Evolutionary conservation across 2,113 vertebrate genomes (phyloP).

Genomic region (Poecile atricapillus): DNA sequence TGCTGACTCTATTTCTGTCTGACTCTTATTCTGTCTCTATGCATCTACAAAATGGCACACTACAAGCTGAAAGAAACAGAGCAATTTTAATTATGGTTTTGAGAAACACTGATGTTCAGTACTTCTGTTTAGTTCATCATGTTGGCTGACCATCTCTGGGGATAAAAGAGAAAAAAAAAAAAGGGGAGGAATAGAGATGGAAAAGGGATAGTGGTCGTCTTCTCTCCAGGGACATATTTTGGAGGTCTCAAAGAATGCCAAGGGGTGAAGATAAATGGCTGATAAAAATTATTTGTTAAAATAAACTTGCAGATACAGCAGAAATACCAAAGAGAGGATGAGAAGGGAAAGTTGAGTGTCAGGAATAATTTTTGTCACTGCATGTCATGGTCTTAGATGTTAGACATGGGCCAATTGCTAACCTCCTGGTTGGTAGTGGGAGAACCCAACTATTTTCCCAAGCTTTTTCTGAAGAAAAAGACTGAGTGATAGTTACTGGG

Average conservation of each 20-base stretch:
- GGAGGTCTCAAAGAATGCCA: background rate
- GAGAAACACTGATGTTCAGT: background rate
- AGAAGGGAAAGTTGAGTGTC: constrained; percentile 30
- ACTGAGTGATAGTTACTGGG: background rate
- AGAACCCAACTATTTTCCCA: constrained; percentile 44
- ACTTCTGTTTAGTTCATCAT: background rate
- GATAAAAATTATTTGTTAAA: constrained; percentile 21
- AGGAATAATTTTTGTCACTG: constrained; percentile 49
- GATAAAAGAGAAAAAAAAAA: background rate
- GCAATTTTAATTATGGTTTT: background rate
- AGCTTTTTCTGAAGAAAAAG: constrained; percentile 26
- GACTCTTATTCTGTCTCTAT: background rate
- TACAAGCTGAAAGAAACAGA: background rate
- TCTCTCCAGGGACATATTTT: background rate
- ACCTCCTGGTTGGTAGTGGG: background rate
- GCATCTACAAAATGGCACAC: background rate
- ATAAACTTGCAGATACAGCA: constrained; percentile 36
- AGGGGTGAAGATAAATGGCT: background rate
- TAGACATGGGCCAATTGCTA: constrained; percentile 4
- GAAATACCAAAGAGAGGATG: constrained; percentile 1
- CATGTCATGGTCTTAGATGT: background rate
- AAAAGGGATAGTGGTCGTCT: background rate
- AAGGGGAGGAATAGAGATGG: background rate
- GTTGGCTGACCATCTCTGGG: background rate
- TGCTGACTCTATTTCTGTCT: background rate